These are phyloP conservation scores for Drosophila burlai DNA, from an alignment of 1,140 invertebrate species.

Conservation along the genomic window DNA sequence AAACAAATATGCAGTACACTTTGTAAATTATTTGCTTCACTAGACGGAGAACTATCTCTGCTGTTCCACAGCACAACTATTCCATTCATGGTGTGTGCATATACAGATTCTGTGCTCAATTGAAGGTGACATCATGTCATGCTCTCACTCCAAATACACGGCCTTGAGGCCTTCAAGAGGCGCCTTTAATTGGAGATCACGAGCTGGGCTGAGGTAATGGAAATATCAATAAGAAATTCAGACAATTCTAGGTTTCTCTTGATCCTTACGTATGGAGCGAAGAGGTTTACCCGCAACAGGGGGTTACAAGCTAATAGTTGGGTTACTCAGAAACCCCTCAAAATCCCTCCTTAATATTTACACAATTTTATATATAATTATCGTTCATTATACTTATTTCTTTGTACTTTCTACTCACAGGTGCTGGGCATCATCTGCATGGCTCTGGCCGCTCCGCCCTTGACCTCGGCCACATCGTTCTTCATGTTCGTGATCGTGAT, in stretches of 20 bases:
- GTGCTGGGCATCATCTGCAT: slow-evolving; percentile 93
- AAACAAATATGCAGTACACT: neutral
- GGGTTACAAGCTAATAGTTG: neutral
- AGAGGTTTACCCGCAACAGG: neutral
- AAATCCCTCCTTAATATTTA: neutral
- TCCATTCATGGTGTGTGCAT: slow-evolving; percentile 3
- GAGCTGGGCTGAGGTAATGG: slow-evolving; percentile 1
- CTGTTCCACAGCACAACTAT: neutral
- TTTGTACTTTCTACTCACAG: slow-evolving; percentile 87
- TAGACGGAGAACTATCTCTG: neutral
- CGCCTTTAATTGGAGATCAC: slow-evolving; percentile 42
- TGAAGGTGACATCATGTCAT: slow-evolving; percentile 48
- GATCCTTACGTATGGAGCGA: neutral
- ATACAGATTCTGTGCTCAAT: slow-evolving; percentile 41
- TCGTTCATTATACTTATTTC: neutral
- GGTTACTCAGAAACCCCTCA: neutral
- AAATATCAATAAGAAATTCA: neutral
- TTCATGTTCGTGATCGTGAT: slow-evolving; percentile 93
- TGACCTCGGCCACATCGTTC: slow-evolving; percentile 89
- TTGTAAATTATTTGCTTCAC: slow-evolving; percentile 4
- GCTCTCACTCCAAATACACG: slow-evolving; percentile 3
- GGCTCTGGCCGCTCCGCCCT: slow-evolving; percentile 89
- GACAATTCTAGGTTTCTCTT: neutral
- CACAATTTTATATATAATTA: neutral
- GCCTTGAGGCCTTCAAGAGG: slow-evolving; percentile 13